phyloP scores from a whole-genome alignment of 1,140 invertebrate genomes.

The Laodelphax striatellus region DNA sequence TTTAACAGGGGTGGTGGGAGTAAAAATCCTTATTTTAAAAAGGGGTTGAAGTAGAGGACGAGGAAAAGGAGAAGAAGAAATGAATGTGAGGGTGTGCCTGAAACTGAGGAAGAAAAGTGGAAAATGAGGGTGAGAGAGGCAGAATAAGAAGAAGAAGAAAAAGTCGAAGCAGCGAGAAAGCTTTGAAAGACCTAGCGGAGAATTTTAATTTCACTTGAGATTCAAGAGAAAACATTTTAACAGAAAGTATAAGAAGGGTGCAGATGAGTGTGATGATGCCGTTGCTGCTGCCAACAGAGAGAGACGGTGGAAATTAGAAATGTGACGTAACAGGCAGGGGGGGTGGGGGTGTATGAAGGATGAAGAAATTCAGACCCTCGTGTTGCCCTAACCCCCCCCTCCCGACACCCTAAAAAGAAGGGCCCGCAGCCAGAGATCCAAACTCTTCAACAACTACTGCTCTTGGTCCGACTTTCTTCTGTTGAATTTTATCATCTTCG shows the following conservation, averaged over 20 bases:
- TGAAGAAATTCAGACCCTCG: slow-evolving; percentile 17
- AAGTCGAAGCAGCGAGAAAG: slow-evolving; percentile 3
- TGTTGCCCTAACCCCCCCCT: neutral
- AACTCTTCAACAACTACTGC: too few species aligned
- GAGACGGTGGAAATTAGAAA: slow-evolving; percentile 23
- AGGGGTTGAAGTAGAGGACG: slow-evolving; percentile 16
- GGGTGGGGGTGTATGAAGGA: slow-evolving; percentile 16
- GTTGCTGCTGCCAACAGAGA: neutral
- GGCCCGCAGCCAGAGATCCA: too few species aligned
- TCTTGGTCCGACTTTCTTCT: too few species aligned
- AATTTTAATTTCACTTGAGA: slow-evolving; percentile 27
- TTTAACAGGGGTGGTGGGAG: slow-evolving; percentile 3
- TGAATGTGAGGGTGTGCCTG: slow-evolving; percentile 8
- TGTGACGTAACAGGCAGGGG: slow-evolving; percentile 16
- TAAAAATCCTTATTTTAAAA: slow-evolving; percentile 23
- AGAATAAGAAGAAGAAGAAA: neutral
- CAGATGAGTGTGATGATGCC: slow-evolving; percentile 1
- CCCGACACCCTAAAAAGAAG: neutral
- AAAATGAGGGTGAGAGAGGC: slow-evolving; percentile 5
- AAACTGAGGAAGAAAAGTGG: slow-evolving; percentile 10
- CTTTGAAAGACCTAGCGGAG: slow-evolving; percentile 18
- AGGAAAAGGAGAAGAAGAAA: neutral
- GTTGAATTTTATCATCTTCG: too few species aligned
- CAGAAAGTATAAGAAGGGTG: slow-evolving; percentile 23
- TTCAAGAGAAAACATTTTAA: slow-evolving; percentile 26